These are phyloP conservation scores for Plectropomus leopardus DNA, from an alignment of 2,113 vertebrate species.

Conservation along the genomic window DNA sequence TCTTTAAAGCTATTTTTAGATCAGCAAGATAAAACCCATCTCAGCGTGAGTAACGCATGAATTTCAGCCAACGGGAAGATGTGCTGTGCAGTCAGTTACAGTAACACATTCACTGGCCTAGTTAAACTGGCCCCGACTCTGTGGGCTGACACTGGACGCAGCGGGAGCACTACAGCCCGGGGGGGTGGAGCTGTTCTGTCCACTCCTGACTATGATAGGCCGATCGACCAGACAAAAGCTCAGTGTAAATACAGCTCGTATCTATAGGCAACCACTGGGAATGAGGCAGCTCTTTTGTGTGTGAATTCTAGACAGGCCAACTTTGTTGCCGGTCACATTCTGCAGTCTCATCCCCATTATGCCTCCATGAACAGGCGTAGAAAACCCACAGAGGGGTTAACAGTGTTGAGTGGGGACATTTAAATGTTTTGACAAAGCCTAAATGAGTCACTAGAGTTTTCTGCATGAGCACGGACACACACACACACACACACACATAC, in stretches of 20 bases:
- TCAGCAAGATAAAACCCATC: slow-evolving; percentile 64
- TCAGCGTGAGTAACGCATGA: slow-evolving; percentile 66
- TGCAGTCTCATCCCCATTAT: slow-evolving; percentile 73
- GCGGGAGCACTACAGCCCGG: slow-evolving; percentile 30
- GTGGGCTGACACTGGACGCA: slow-evolving; percentile 42
- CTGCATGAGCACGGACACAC: slow-evolving; percentile 12
- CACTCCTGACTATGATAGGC: slow-evolving; percentile 61
- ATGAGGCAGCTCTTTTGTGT: slow-evolving; percentile 79
- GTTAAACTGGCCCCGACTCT: slow-evolving; percentile 58
- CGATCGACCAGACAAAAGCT: slow-evolving; percentile 69
- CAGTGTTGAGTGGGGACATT: slow-evolving; percentile 44
- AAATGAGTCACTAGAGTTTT: slow-evolving; percentile 61
- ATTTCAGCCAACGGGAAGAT: slow-evolving; percentile 72
- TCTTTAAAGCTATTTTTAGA: slow-evolving; percentile 79
- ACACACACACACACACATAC: slow-evolving; percentile 1
- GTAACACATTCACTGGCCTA: slow-evolving; percentile 75
- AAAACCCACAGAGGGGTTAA: slow-evolving; percentile 50
- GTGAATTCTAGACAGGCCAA: slow-evolving; percentile 69
- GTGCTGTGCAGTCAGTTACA: slow-evolving; percentile 62
- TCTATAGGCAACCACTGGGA: slow-evolving; percentile 79
- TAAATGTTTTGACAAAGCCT: slow-evolving; percentile 60
- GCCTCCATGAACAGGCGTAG: slow-evolving; percentile 39
- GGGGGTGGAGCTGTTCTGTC: slow-evolving; percentile 45
- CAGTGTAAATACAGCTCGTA: slow-evolving; percentile 76
- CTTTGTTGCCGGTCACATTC: slow-evolving; percentile 70